Conservation (phyloP, 2,888 invertebrate genomes). For the Acleris cristana region DNA sequence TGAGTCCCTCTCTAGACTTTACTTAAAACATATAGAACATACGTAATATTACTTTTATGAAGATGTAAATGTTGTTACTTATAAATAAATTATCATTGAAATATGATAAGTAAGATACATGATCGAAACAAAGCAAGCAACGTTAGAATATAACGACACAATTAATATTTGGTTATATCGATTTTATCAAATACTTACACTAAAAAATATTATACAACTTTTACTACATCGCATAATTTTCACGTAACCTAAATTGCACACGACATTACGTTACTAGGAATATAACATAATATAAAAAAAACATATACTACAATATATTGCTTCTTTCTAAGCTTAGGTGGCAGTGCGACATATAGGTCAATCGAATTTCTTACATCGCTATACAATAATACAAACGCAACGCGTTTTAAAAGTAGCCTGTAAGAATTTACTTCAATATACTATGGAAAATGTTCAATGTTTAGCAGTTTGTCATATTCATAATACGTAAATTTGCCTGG, state of each 20-base stretch:
- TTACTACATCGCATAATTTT: conserved; percentile 7
- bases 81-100: too few species aligned
- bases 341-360: conserved; percentile 4
- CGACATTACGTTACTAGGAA: conserved; percentile 29
- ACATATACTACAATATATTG: conserved; percentile 1
- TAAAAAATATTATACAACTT: not conserved
- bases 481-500: too few species aligned
- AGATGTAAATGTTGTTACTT: too few species aligned
- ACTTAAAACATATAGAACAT: too few species aligned
- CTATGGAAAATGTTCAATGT: too few species aligned
- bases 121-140: conserved; percentile 24
- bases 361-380: too few species aligned
- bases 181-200: conserved; percentile 9
- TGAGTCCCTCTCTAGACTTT: too few species aligned
- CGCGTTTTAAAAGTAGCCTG: too few species aligned
- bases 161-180: conserved; percentile 31
- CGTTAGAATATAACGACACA: conserved; percentile 6
- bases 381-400: too few species aligned
- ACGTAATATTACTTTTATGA: too few species aligned
- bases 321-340: not conserved
- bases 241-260: conserved; percentile 36
- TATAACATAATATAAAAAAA: conserved; percentile 15
- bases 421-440: too few species aligned
- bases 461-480: too few species aligned
- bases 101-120: conserved; percentile 1